A percentile compares a stretch with the other conserved stretches of the same genome.
Evolutionary conservation across 2,113 vertebrate species (phyloP).

Genomic region (Chaetodon trifascialis): DNA sequence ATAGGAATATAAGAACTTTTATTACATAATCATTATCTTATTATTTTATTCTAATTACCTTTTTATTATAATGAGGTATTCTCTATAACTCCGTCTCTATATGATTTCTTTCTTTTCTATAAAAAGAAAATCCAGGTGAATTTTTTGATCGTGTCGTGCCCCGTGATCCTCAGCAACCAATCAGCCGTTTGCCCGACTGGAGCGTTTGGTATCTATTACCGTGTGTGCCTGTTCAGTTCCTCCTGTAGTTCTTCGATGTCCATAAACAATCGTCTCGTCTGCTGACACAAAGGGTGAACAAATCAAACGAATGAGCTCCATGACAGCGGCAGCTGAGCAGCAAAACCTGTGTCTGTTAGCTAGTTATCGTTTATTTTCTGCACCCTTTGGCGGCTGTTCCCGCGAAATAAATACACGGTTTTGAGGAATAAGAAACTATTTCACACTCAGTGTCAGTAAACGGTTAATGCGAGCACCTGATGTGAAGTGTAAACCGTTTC

Average conservation of each 20-base stretch:
- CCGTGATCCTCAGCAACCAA: constrained; percentile 66
- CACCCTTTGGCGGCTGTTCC: background rate
- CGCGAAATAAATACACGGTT: background rate
- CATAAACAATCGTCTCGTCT: accelerated
- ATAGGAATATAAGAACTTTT: too few species aligned
- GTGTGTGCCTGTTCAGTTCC: accelerated
- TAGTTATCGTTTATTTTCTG: background rate
- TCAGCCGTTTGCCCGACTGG: constrained; percentile 50
- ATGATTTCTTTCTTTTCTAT: background rate
- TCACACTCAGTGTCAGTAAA: background rate
- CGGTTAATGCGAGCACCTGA: background rate
- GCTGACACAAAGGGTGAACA: background rate
- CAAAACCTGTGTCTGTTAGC: background rate
- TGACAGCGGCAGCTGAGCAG: constrained; percentile 35
- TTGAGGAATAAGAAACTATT: background rate
- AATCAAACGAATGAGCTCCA: constrained; percentile 24
- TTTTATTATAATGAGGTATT: background rate
- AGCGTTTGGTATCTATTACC: constrained; percentile 37
- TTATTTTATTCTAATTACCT: background rate
- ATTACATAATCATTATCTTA: too few species aligned
- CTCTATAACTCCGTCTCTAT: background rate
- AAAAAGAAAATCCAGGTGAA: too few species aligned
- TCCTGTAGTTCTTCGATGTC: accelerated
- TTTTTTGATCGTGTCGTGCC: constrained; percentile 2
- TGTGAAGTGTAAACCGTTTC: constrained; percentile 17